These are phyloP conservation scores for Drosophila murphyi DNA, from an alignment of 1,140 invertebrate species.

Conservation along the genomic window DNA sequence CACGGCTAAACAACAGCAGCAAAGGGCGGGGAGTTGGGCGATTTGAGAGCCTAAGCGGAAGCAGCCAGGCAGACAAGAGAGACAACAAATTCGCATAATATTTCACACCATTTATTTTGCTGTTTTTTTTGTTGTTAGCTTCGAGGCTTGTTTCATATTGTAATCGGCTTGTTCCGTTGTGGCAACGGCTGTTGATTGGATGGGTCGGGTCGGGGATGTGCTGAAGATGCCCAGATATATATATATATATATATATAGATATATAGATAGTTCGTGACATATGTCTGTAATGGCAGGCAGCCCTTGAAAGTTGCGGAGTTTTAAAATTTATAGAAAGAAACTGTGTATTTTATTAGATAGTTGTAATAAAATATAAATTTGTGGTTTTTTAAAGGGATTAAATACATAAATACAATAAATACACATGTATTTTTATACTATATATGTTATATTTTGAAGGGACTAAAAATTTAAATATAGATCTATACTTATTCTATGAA, in stretches of 20 bases:
- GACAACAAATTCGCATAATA: conserved; percentile 73
- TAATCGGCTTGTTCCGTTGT: conserved; percentile 58
- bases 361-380: neutral
- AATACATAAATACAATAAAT: neutral
- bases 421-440: too few species aligned
- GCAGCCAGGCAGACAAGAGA: conserved; percentile 1
- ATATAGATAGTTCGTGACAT: conserved; percentile 52
- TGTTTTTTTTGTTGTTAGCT: conserved; percentile 2
- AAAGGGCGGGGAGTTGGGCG: neutral
- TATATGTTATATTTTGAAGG: neutral
- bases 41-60: neutral
- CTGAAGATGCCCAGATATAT: conserved; percentile 8
- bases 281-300: conserved; percentile 54
- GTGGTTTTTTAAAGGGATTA: conserved; percentile 1
- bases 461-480: neutral
- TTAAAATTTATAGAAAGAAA: conserved; percentile 32
- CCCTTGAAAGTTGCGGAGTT: conserved; percentile 23
- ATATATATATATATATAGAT: conserved; percentile 29
- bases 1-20: conserved; percentile 13
- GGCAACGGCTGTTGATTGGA: conserved; percentile 41
- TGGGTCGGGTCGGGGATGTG: neutral
- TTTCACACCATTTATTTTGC: conserved; percentile 73
- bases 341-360: conserved; percentile 23
- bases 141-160: conserved; percentile 31
- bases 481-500: neutral